Evolutionary conservation across 2,113 vertebrate species (phyloP), one percentile per base, ranked within the genome.

Genomic region (Cavia porcellus): DNA sequence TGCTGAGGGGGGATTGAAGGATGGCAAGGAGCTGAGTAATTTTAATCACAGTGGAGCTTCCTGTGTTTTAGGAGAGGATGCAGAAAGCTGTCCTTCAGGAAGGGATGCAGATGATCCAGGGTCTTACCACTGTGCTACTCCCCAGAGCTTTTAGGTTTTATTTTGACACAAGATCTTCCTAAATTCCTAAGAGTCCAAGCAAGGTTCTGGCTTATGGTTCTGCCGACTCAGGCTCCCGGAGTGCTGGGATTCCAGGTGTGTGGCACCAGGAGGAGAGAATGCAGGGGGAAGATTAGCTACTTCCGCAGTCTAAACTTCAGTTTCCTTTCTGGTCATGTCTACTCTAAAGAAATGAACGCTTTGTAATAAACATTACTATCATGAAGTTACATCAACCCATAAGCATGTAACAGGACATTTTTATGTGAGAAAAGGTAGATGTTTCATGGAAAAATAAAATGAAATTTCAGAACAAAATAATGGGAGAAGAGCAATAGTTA

Each of bases 71-170:
- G 45, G 24, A 64, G 15, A 32, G 25, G 35, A 45, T 50, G 8
- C 57, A 35, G 38, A 50, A 42, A 42, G 28, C 1, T 12, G 13
- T 7, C 8, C 1, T 19, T 32, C 79, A 10, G 13, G 22, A 35
- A 8, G 55, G 12, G 13, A 38, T 74, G n/a, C 0, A 1, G 1
- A 11, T 11, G 0, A 74, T 38, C 24, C n/a, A 35, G 30, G 8
- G 8, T 22, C 70, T 42, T 70, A 20, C 10, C 70, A 42, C n/a
- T 42, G n/a, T 12, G 70, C 20, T 35, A 19, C 68, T 20, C 68
- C 17, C 7, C 68, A 19, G 35, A 5, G 17, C 35, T 22, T 22
- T 74, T 74, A 22, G n/a, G 22, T 74, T 74, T 77, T 17, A 8
- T 77, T 47, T 77, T 77, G 24, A 77, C 74, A 50, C 74, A 77